Conservation (phyloP, 2,888 invertebrate genomes). For the Leptopilina drosophilae region DNA sequence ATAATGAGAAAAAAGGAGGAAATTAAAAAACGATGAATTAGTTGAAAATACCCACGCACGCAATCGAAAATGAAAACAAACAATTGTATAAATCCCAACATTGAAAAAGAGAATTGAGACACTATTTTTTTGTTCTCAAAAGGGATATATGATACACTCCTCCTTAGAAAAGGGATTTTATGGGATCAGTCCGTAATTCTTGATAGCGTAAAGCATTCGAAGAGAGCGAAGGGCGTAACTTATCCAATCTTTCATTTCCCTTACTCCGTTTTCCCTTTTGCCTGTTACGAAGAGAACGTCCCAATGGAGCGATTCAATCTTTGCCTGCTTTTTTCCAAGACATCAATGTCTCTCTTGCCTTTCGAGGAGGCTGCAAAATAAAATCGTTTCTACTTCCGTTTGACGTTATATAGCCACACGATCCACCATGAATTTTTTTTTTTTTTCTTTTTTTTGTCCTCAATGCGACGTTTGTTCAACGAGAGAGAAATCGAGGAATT, state of each 20-base stretch:
- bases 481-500: conserved; percentile 18
- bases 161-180: conserved; percentile 16
- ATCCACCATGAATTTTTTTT: conserved; percentile 15
- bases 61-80: background rate
- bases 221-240: conserved; percentile 37
- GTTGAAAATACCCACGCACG: too few species aligned
- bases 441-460: background rate
- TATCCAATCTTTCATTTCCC: conserved; percentile 61
- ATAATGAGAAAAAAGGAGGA: too few species aligned
- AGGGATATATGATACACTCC: background rate
- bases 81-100: background rate
- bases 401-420: conserved; percentile 40
- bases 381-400: conserved; percentile 48
- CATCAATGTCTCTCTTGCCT: conserved; percentile 43
- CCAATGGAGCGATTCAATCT: conserved; percentile 58
- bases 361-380: conserved; percentile 43
- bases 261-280: conserved; percentile 49
- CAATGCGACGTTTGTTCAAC: conserved; percentile 15
- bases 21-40: too few species aligned
- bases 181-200: conserved; percentile 38
- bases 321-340: conserved; percentile 44
- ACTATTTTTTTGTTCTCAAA: background rate
- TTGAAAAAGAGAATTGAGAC: background rate
- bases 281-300: conserved; percentile 53
- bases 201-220: conserved; percentile 32